Evolutionary conservation across 2,113 vertebrate genomes (phyloP), one percentile per base, ranked within the genome.

Genomic region (Brachyhypopomus gauderio): DNA sequence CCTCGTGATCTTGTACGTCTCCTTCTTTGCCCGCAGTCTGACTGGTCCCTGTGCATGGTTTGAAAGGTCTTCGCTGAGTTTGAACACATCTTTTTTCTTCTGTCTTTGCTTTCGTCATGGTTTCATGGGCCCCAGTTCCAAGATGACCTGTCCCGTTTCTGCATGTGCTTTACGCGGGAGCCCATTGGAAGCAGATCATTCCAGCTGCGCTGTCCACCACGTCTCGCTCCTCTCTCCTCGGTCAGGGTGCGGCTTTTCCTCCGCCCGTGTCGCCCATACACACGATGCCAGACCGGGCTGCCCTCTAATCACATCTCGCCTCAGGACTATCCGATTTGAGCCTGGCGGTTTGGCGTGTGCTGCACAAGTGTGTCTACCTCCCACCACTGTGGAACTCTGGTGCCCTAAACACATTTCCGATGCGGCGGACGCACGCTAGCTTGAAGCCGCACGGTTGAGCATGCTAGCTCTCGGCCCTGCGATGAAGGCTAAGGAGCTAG

Each of bases 241-340:
- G 45, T 52, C 45, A 52, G 45, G 45, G 45, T 52, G 11, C 45
- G 0, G 19, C 52, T n/a, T 62, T 20, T 71, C 66, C 60, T 63
- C 69, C 78, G 71, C 30, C 30, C 30, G 30, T 30, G 30, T 30
- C 30, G 30, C 30, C 30, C 30, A 3, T 30, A 30, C 30, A 30
- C 2, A 30, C 30, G 30, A 30, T 30, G 30, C 30, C 30, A 30
- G 30, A 77, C 78, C 45, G n/a, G 38, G 30, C 58, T 19, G 36
- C 75, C 23, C 59, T 72, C 69, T 88, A 89, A 92, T 92, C 88
- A 86, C 88, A 91, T 92, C 88, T 89, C 83, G 86, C 69, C 86
- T 78, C 64, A 27, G 36, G 66, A 82, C 89, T 83, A 91, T 92
- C 88, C 88, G 84, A 90, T 92, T 89, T 89, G 83, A 79, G 79